Evolutionary conservation across 1,140 invertebrate genomes (phyloP), one percentile per base, ranked within the genome.

Genomic region (Acromyrmex echinatior): DNA sequence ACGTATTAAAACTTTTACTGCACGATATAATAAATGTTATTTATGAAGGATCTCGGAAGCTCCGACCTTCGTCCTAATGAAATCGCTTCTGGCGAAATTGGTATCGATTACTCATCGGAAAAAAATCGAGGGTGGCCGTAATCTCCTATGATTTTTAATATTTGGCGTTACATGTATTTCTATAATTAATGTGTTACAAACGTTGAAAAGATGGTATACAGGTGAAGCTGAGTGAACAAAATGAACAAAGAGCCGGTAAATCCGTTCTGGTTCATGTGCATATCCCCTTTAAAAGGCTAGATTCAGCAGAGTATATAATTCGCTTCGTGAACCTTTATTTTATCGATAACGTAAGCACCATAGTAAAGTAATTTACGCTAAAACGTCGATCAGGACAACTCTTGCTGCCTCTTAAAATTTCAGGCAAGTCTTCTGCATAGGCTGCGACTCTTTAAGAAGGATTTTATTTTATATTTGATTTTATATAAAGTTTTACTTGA

Each of bases 211-310:
- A 58, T 71, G 10, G 28, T 25, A 14, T 56, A 35, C 14, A 35
- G 14, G 1, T n/a, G 65, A 70, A 58, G 25, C 21, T 28, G 18
- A 14, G 16, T 10, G 63, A 70, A 18, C 16, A 56, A 71, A 45
- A 71, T 71, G 21, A 71, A 70, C 21, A 35, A 25, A 56, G 28
- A 35, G 49, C 9, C 53, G 56, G 28, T 39, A 35, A 84, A 84
- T 74, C 39, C 18, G 21, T 84, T 82, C 68, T 49, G 53, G 25
- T 74, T 74, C 16, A 45, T 18, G 6, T 31, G 56, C 28, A 74
- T 51, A 84, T 84, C 56, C n/a, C 70, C 70, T 84, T 84, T 76
- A 84, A 76, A 84, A 21, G 28, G 25, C 70, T 82, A 62, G n/a
- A 49, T 76, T 76, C 70, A 76, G 70, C 39, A 74, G 63, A 25